phyloP scores from a whole-genome alignment of 1,140 invertebrate species.

The Drosophila hydei region DNA sequence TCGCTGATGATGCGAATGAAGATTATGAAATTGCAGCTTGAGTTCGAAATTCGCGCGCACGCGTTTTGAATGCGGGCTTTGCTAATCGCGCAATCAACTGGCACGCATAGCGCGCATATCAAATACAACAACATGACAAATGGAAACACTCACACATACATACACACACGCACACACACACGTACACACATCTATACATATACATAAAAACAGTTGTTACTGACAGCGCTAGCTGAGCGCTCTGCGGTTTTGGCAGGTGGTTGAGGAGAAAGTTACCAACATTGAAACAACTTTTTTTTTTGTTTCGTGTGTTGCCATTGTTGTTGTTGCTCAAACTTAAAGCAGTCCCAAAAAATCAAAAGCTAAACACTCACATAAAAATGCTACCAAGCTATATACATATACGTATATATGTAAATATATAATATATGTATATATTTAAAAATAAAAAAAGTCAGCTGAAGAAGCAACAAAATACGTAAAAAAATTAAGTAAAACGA shows the following conservation, averaged over 20 bases:
- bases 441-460: slow-evolving; percentile 16
- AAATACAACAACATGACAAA: slow-evolving; percentile 51
- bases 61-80: slow-evolving; percentile 72
- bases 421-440: slow-evolving; percentile 6
- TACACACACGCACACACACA: slow-evolving; percentile 10
- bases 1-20: slow-evolving; percentile 31
- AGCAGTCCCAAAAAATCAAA: slow-evolving; percentile 37
- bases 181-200: neutral
- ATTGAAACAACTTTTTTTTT: slow-evolving; percentile 77
- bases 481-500: slow-evolving; percentile 57
- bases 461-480: slow-evolving; percentile 50
- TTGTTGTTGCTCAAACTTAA: slow-evolving; percentile 55
- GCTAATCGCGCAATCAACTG: slow-evolving; percentile 70
- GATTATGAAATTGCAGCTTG: slow-evolving; percentile 71
- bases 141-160: slow-evolving; percentile 16
- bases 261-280: slow-evolving; percentile 79
- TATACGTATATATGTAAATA: slow-evolving; percentile 24
- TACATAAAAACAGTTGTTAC: slow-evolving; percentile 26
- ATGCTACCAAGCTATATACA: slow-evolving; percentile 49
- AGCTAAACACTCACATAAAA: slow-evolving; percentile 32
- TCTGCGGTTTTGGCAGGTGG: slow-evolving; percentile 55
- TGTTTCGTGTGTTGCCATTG: slow-evolving; percentile 56
- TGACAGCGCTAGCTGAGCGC: slow-evolving; percentile 52
- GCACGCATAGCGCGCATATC: slow-evolving; percentile 46
- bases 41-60: slow-evolving; percentile 58